Conservation (phyloP, 1,140 invertebrate species). For the Drosophila elegans region DNA sequence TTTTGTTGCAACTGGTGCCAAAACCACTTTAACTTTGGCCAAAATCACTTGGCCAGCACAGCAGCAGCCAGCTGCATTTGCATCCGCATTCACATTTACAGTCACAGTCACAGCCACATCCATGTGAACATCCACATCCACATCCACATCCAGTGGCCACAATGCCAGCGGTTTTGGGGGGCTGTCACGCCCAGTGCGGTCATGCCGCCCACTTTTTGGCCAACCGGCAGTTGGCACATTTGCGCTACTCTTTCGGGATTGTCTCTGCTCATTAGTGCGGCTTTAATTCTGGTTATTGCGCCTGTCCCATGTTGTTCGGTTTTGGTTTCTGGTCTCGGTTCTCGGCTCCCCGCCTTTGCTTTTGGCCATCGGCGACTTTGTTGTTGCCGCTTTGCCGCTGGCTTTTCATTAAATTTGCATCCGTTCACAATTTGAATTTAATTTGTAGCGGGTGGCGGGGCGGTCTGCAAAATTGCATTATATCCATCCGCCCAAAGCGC, state of each 20-base stretch:
- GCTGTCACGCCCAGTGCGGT: slow-evolving; percentile 11
- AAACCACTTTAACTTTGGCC: slow-evolving; percentile 72
- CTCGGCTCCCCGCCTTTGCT: slow-evolving; percentile 31
- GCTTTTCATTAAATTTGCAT: slow-evolving; percentile 61
- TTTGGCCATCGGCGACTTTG: slow-evolving; percentile 21
- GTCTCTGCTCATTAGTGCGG: slow-evolving; percentile 79
- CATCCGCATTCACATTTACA: slow-evolving; percentile 15
- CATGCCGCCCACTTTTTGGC: slow-evolving; percentile 1
- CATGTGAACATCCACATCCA: not conserved
- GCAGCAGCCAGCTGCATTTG: slow-evolving; percentile 11
- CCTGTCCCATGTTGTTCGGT: slow-evolving; percentile 60
- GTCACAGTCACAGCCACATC: not conserved
- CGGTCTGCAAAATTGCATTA: slow-evolving; percentile 57
- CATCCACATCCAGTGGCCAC: slow-evolving; percentile 37
- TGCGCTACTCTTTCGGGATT: slow-evolving; percentile 64
- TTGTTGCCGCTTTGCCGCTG: slow-evolving; percentile 8
- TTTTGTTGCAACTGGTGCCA: slow-evolving; percentile 31
- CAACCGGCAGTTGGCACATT: slow-evolving; percentile 53
- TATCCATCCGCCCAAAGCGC: slow-evolving; percentile 2
- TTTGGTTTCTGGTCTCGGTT: slow-evolving; percentile 38
- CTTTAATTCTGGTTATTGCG: slow-evolving; percentile 79
- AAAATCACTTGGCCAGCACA: slow-evolving; percentile 69
- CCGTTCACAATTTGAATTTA: slow-evolving; percentile 57
- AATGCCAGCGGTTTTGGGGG: slow-evolving; percentile 4
- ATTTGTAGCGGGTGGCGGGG: slow-evolving; percentile 41